Evolutionary conservation across 2,888 invertebrate genomes (phyloP), one percentile per base, ranked within the genome.

Genomic region (Parochlus steinenii): DNA sequence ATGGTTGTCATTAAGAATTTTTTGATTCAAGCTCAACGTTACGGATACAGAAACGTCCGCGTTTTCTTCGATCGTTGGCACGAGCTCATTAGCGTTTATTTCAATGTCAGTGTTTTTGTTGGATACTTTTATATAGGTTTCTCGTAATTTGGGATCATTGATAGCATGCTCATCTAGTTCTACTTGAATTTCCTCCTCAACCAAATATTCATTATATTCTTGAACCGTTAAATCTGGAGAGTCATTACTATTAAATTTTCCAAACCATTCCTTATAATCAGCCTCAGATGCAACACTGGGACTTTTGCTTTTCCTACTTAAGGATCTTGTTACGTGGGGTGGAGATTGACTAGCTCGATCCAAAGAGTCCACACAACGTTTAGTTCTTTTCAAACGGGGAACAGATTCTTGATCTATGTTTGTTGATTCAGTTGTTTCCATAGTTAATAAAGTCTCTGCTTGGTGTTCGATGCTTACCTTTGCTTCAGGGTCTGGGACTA

Each of bases 211-310:
- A n/a, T 22, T 28, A 16, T 33, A 25, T 14, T 40, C 33, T 11
- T 20, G 34, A 11, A 34, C n/a, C 8, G 28, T 16, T 8, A 34
- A 11, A 8, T 36, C 28, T 5, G 36, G n/a, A 7, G 19, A 28
- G 3, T 24, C n/a, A 24, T 36, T 23, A 30, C 25, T 36, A 24
- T 36, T 30, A 23, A 36, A 36, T 17, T 17, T 29, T 18, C 30
- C 36, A 15, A 36, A 36, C 36, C 36, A 36, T 30, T 36, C 36
- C n/a, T 36, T 36, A 22, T 36, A 36, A 24, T 36, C 36, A 6
- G 29, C 30, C 25, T 36, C 30, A 19, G 24, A 24, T 4, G 36
- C 30, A 3, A 30, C 36, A n/a, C 28, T 28, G 6, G 34, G 34
- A 19, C 27, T 34, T 20, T 34, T 33, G 12, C 33, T 33, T 12